Evolutionary conservation across 2,113 vertebrate species (phyloP).

Genomic region (Marmota flaviventris): DNA sequence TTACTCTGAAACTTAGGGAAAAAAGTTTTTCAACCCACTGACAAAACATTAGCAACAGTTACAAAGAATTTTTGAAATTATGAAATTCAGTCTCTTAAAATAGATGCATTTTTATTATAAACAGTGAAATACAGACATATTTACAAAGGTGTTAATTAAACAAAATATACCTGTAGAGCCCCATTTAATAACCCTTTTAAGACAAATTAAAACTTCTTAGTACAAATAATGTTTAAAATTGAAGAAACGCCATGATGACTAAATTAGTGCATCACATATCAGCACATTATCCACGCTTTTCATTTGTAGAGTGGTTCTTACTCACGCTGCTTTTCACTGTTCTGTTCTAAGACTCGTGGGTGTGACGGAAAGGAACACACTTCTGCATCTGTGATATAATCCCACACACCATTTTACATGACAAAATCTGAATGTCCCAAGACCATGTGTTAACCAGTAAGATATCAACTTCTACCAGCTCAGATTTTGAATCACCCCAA

Average conservation of each 20-base stretch:
- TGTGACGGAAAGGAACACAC: slow-evolving; percentile 88
- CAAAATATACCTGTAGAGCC: not conserved
- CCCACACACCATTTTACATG: slow-evolving; percentile 86
- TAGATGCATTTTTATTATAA: not conserved
- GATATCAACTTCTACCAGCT: not conserved
- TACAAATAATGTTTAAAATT: slow-evolving; percentile 48
- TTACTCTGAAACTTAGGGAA: not conserved
- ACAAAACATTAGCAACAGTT: not conserved
- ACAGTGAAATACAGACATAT: not conserved
- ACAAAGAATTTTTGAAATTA: slow-evolving; percentile 36
- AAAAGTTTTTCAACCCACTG: not conserved
- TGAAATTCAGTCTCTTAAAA: slow-evolving; percentile 24
- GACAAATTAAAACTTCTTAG: slow-evolving; percentile 22
- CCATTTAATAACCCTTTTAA: slow-evolving; percentile 12
- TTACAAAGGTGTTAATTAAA: slow-evolving; percentile 33
- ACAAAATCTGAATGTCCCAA: slow-evolving; percentile 74
- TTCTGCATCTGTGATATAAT: slow-evolving; percentile 87
- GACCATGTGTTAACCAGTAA: slow-evolving; percentile 30
- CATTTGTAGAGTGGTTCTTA: slow-evolving; percentile 86
- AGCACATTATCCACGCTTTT: slow-evolving; percentile 74
- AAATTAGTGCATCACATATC: slow-evolving; percentile 45
- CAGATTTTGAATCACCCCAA: not conserved
- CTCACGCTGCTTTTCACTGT: slow-evolving; percentile 85
- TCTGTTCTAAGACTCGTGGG: slow-evolving; percentile 85
- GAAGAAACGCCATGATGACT: slow-evolving; percentile 30